Percentiles rank a stretch among this genome's conserved stretches.
phyloP scores from a whole-genome alignment of 2,888 invertebrate genomes.

The Diarsia dahlii region DNA sequence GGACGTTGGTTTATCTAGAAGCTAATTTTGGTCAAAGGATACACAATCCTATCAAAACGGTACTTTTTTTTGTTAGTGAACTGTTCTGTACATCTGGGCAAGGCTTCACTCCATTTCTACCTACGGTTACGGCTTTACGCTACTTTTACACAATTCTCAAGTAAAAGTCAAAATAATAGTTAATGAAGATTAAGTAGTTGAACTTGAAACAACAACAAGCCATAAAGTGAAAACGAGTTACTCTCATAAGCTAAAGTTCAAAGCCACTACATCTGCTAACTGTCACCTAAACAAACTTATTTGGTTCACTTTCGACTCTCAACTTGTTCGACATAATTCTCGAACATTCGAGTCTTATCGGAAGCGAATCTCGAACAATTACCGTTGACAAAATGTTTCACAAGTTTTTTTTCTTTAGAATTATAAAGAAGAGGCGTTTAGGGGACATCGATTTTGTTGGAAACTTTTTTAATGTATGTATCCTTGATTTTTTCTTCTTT shows the following conservation, averaged over 20 bases:
- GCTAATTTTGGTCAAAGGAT: too few relatives aligned
- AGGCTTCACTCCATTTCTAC: too few relatives aligned
- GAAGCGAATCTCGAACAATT: constrained; percentile 60
- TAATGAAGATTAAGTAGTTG: not conserved
- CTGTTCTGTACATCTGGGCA: too few relatives aligned
- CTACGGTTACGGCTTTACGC: too few relatives aligned
- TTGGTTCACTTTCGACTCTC: constrained; percentile 28
- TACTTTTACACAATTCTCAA: too few relatives aligned
- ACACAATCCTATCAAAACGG: too few relatives aligned
- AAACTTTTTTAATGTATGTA: constrained; percentile 57
- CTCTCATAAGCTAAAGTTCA: constrained; percentile 24
- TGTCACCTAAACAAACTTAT: constrained; percentile 44
- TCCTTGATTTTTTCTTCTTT: constrained; percentile 16
- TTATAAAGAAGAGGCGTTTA: constrained; percentile 49
- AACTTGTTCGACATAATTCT: constrained; percentile 52
- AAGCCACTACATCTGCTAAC: constrained; percentile 39
- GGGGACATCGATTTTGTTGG: constrained; percentile 42
- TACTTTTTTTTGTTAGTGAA: too few relatives aligned
- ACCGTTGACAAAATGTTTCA: constrained; percentile 61
- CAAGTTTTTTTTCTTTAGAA: constrained; percentile 52
- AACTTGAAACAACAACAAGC: constrained; percentile 14
- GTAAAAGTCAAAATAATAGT: constrained; percentile 1
- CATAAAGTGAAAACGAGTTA: constrained; percentile 11
- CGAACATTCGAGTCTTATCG: constrained; percentile 57
- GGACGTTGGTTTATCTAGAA: too few relatives aligned